A percentile compares a stretch with the other conserved stretches of the same genome.
phyloP scores from a whole-genome alignment of 2,797 vertebrate species.

The Crenichthys baileyi region DNA sequence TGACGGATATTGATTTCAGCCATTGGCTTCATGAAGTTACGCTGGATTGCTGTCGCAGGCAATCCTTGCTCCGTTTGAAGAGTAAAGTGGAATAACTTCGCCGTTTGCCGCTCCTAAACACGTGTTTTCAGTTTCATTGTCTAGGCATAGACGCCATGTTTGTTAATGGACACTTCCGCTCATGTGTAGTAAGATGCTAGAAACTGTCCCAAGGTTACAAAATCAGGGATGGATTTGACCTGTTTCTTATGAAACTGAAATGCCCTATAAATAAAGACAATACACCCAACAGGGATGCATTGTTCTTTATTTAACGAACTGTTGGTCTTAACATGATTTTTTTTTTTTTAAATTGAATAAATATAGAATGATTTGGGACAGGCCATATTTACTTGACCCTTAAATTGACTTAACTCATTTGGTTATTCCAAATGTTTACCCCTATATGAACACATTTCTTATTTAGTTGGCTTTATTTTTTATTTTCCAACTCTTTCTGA shows the following conservation, averaged over 20 bases:
- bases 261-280: background rate
- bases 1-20: background rate
- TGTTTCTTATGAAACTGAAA: background rate
- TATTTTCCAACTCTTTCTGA: too few relatives aligned
- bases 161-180: slow-evolving; percentile 69
- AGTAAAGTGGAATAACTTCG: background rate
- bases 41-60: too few relatives aligned
- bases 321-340: background rate
- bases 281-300: too few relatives aligned
- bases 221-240: background rate
- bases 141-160: slow-evolving; percentile 80
- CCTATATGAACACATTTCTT: background rate
- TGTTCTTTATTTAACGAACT: background rate
- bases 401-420: background rate
- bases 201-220: slow-evolving; percentile 1
- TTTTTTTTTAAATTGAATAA: background rate
- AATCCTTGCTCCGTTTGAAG: background rate
- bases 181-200: slow-evolving; percentile 29
- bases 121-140: slow-evolving; percentile 80
- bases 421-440: background rate
- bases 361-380: background rate
- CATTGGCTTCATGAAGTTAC: background rate
- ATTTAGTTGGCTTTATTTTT: background rate
- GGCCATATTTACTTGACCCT: background rate
- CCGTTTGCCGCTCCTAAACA: slow-evolving; percentile 47